Evolutionary conservation across 2,888 invertebrate genomes (phyloP), one percentile per base, ranked within the genome.

Genomic region (Pheosia tremula): DNA sequence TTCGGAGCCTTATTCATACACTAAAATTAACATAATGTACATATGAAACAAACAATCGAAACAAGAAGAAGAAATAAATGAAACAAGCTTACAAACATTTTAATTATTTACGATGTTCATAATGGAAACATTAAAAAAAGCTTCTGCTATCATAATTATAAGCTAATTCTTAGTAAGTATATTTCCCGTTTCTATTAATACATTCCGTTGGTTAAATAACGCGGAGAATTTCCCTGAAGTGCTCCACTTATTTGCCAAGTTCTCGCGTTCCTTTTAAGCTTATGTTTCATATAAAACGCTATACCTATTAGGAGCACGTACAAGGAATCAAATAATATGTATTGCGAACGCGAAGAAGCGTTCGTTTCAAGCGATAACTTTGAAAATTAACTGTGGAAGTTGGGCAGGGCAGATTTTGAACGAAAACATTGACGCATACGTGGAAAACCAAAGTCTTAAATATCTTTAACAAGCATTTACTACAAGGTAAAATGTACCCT

Each of bases 261-360:
- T 67, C 70, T 59, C 64, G 62, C 64, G 67, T 67, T 61, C 59
- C 57, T 61, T 53, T 38, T 54, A 63, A 64, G 63, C 62, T 67
- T 66, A 39, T 58, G 54, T 71, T 68, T 64, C 66, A 69, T 66
- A 68, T 72, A 65, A 66, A 50, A 69, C 63, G 60, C 58, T 62
- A 50, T 61, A 39, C 64, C 59, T 74, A 75, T 76, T 77, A 69
- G 61, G 57, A 69, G 54, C 73, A 74, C 74, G 76, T 73, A 64
- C 63, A 67, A 67, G 67, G 59, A 71, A 78, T 73, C 69, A 72
- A 71, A 79, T 79, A 68, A 76, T 74, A 74, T 69, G 63, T 65
- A 61, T 64, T 67, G 60, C 61, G 60, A 69, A 66, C 63, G 65
- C 62, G 64, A 49, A 63, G 53, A 47, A 69, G 67, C 58, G 64